Base-by-base conservation (phyloP, 2,888 invertebrate genomes). In the Chrysomela aeneicollis region DNA sequence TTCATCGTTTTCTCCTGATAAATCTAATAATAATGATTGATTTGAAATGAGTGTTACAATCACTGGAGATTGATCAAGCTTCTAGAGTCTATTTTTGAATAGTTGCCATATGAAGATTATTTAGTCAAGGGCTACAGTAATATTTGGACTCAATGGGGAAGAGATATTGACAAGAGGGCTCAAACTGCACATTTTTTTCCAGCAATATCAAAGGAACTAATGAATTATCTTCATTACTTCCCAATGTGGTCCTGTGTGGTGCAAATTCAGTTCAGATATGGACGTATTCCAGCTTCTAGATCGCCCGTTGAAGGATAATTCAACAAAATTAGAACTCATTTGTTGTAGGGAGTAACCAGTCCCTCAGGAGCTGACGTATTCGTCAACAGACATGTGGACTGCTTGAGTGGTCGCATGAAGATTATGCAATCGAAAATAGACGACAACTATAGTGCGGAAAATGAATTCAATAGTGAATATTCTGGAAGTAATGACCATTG, bases 201-300 rank as follows among this genome's bases (percentile, higher is more conserved):
- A 5, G 12, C 18, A 21, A 9, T 51, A n/a, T 21, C 51, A 6
- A 2, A 51, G 26, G 19, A 51, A 10, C 22, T 51, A 19, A n/a
- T 51, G 26, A 21, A 18, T 21, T 8, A 51, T 51, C 21, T 51
- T 12, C 12, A 30, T 51, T 21, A 51, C 22, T 21, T 51, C 17
- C 52, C 60, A 15, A 4, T 60, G 15, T 60, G 60, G 60, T 60
- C 60, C 12, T 60, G 60, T 46, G 42, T 60, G 15, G 18, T 37
- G 4, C 17, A 52, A 52, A 21, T 35, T 35, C 15, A 32, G 21
- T 60, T 60, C 30, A 37, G 51, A 18, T 60, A 19, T 37, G 60
- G 52, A 5, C 37, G 60, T 12, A 18, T 60, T 8, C 60, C 60
- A n/a, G 60, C 60, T 9, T 46, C 46, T 26, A 60, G 60, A 17